These are phyloP conservation scores for Rapana venosa DNA, from an alignment of 2,888 invertebrate genomes.

Conservation along the genomic window DNA sequence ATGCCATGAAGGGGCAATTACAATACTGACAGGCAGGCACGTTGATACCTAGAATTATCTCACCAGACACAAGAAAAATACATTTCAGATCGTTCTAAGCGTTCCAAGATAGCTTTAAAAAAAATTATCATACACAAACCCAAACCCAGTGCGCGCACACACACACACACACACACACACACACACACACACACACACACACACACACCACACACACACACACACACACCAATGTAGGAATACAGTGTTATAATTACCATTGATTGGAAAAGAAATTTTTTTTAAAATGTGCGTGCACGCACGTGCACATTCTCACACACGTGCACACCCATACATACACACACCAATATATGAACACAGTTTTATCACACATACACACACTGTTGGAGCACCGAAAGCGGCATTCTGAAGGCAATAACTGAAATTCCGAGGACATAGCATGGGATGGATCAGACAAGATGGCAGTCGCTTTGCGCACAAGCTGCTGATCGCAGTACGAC, in stretches of 20 bases:
- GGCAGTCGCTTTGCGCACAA: neutral
- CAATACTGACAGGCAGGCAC: neutral
- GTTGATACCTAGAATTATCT: neutral
- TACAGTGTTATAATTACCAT: too few relatives aligned
- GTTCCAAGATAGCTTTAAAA: too few relatives aligned
- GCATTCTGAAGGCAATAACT: too few relatives aligned
- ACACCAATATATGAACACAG: neutral
- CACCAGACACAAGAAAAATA: too few relatives aligned
- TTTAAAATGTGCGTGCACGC: neutral
- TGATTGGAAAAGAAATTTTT: too few relatives aligned
- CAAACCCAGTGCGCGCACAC: neutral
- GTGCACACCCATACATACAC: neutral
- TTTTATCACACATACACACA: too few relatives aligned
- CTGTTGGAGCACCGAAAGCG: too few relatives aligned
- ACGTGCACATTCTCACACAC: neutral
- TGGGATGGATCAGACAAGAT: too few relatives aligned
- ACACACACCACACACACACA: neutral
- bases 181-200: neutral
- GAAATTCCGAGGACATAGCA: too few relatives aligned
- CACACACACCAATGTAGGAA: neutral
- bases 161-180: constrained; percentile 25
- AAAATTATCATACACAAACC: neutral
- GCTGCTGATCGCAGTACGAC: neutral
- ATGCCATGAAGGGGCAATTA: neutral
- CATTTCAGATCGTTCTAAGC: too few relatives aligned